phyloP scores from a whole-genome alignment of 2,888 invertebrate genomes.

The Adela reaumurella region DNA sequence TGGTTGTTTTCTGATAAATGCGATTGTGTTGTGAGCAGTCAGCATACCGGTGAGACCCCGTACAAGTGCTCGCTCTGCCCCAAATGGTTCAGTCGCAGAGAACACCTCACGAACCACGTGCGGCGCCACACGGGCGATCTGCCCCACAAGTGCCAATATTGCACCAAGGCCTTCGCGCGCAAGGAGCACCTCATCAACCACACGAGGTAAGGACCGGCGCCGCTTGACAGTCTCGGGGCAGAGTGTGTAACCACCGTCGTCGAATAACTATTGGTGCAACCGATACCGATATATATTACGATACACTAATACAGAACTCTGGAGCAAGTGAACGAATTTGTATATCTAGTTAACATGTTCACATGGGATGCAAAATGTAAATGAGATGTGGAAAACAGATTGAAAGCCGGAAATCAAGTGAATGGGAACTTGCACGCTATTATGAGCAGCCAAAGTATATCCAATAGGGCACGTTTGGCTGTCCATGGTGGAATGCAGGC shows the following conservation, averaged over 20 bases:
- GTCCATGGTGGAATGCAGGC: no score
- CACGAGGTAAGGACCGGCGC: constrained; percentile 25
- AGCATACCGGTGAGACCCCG: constrained; percentile 79
- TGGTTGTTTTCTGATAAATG: constrained; percentile 21
- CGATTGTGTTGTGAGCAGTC: constrained; percentile 45
- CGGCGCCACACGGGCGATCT: constrained; percentile 70
- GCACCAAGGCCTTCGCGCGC: constrained; percentile 66
- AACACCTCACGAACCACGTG: constrained; percentile 83
- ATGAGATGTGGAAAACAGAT: no score
- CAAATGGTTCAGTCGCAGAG: constrained; percentile 68
- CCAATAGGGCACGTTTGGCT: no score
- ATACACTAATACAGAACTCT: no score
- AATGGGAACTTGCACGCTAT: no score
- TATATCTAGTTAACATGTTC: no score
- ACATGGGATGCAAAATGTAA: no score
- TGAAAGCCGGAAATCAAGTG: no score
- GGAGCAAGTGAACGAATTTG: no score
- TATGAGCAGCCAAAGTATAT: no score
- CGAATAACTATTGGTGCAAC: no score
- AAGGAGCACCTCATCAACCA: constrained; percentile 72
- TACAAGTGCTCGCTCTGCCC: constrained; percentile 66
- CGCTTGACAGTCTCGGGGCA: not conserved
- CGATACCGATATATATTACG: no score
- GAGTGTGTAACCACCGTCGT: not conserved
- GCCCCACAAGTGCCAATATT: constrained; percentile 68